Conservation (phyloP, 1,140 invertebrate genomes). For the Littorina saxatilis region DNA sequence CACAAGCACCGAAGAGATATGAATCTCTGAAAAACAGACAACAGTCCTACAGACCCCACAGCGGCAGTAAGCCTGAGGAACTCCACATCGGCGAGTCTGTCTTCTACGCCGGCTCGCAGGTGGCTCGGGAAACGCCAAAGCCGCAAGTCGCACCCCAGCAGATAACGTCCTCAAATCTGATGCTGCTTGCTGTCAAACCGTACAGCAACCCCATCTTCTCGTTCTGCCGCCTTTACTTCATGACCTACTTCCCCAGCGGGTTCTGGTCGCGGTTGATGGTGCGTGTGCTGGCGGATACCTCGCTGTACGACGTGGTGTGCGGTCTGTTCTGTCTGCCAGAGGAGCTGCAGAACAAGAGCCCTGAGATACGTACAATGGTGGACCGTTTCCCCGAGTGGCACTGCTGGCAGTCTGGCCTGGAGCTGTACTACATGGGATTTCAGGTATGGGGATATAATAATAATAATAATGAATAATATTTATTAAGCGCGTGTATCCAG, state of each 20-base stretch:
- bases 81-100: slow-evolving; percentile 42
- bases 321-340: slow-evolving; percentile 56
- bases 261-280: slow-evolving; percentile 98
- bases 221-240: slow-evolving; percentile 77
- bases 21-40: slow-evolving; percentile 16
- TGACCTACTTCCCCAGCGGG: slow-evolving; percentile 98
- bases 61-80: slow-evolving; percentile 27
- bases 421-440: slow-evolving; percentile 84
- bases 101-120: slow-evolving; percentile 47
- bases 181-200: slow-evolving; percentile 51
- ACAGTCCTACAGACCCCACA: not conserved
- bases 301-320: slow-evolving; percentile 69
- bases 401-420: slow-evolving; percentile 96
- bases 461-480: too few relatives aligned
- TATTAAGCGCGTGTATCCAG: too few relatives aligned
- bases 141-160: not conserved
- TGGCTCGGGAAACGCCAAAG: slow-evolving; percentile 21
- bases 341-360: slow-evolving; percentile 52
- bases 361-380: slow-evolving; percentile 43
- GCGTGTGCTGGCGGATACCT: slow-evolving; percentile 89
- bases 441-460: slow-evolving; percentile 47
- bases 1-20: slow-evolving; percentile 13
- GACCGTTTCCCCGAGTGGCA: slow-evolving; percentile 87
- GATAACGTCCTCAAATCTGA: slow-evolving; percentile 32
- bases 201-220: slow-evolving; percentile 67